A percentile compares a stretch with the other conserved stretches of the same genome.
These are phyloP conservation scores for Polyommatus icarus DNA, from an alignment of 2,888 invertebrate genomes.

Conservation along the genomic window DNA sequence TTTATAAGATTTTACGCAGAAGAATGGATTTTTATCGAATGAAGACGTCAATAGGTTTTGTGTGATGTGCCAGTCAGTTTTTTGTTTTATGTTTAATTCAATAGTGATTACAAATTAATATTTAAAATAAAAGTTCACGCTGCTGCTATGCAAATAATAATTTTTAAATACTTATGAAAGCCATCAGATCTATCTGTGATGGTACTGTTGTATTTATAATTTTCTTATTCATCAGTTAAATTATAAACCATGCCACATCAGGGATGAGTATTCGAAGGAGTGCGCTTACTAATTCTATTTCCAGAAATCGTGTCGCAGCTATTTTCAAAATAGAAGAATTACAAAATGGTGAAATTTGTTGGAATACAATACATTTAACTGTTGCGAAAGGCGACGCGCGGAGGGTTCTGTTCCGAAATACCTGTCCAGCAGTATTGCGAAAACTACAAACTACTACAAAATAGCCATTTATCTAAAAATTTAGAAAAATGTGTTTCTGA, in stretches of 20 bases:
- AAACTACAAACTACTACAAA: not conserved
- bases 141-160: too few relatives aligned
- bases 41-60: too few relatives aligned
- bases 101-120: too few relatives aligned
- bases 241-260: not conserved
- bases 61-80: too few relatives aligned
- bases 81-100: too few relatives aligned
- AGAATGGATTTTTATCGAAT: not conserved
- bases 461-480: not conserved
- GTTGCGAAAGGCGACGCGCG: not conserved
- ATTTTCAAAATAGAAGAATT: conserved; percentile 28
- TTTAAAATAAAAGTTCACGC: too few relatives aligned
- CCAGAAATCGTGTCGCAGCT: conserved; percentile 28
- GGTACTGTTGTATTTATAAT: not conserved
- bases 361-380: conserved; percentile 19
- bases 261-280: not conserved
- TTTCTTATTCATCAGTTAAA: not conserved
- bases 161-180: too few relatives aligned
- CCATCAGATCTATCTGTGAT: too few relatives aligned
- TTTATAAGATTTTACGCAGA: not conserved
- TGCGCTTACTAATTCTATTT: conserved; percentile 29
- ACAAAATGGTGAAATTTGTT: conserved; percentile 18
- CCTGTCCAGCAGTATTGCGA: not conserved
- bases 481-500: not conserved
- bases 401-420: not conserved